These are phyloP conservation scores for Coremacera marginata DNA, from an alignment of 2,888 invertebrate species.

Conservation along the genomic window DNA sequence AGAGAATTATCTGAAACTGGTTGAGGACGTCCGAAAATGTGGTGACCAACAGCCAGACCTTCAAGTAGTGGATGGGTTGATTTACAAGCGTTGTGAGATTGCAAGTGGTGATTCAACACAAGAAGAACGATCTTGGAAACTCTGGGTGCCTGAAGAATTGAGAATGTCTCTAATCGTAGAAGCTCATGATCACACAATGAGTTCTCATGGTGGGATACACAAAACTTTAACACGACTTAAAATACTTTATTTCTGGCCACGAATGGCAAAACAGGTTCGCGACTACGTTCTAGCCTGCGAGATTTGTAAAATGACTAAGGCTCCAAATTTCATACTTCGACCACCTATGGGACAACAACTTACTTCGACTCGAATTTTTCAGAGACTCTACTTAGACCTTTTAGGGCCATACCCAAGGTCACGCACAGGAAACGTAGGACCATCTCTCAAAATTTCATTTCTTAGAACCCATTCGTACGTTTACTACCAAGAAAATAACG, in stretches of 20 bases:
- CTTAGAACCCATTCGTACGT: neutral
- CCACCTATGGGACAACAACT: neutral
- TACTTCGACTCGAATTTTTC: neutral
- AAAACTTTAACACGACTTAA: conserved; percentile 28
- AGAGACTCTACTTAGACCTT: conserved; percentile 13
- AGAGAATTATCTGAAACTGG: neutral
- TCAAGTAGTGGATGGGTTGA: conserved; percentile 17
- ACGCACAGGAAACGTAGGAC: neutral
- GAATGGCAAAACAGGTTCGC: conserved; percentile 10
- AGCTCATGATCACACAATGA: conserved; percentile 22
- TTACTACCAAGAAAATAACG: too few relatives aligned
- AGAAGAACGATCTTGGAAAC: conserved; percentile 27
- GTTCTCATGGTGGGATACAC: conserved; percentile 30
- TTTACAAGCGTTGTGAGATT: conserved; percentile 30
- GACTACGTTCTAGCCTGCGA: neutral
- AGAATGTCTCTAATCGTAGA: neutral
- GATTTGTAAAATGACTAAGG: conserved; percentile 6
- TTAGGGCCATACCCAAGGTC: conserved; percentile 7
- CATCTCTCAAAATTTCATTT: conserved; percentile 5
- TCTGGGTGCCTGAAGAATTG: conserved; percentile 33
- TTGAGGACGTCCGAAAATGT: too few relatives aligned
- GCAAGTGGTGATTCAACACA: conserved; percentile 9
- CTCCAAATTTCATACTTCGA: neutral
- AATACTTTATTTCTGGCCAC: neutral
- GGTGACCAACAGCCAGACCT: conserved; percentile 16